These are phyloP conservation scores for Philopedon plagiatum DNA, from an alignment of 2,888 invertebrate species.

Conservation along the genomic window DNA sequence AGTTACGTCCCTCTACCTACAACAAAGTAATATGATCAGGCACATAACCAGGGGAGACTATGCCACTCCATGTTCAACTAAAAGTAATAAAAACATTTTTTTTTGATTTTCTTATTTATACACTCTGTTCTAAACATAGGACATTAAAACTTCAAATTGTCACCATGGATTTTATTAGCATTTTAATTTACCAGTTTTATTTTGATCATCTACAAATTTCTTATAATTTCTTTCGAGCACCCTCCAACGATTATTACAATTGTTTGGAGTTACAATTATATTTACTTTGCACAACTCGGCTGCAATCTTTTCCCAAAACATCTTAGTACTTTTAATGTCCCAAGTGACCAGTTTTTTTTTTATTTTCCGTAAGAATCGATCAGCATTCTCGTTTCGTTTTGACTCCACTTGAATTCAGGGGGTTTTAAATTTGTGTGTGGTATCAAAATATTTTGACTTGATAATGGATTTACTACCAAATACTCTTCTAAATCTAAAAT, in stretches of 20 bases:
- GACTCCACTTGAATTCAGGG: not conserved
- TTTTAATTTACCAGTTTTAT: conserved; percentile 31
- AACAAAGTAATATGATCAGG: not conserved
- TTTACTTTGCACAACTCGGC: conserved; percentile 3
- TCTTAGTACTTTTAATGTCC: conserved; percentile 41
- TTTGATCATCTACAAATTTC: conserved; percentile 33
- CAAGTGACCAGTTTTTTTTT: conserved; percentile 43
- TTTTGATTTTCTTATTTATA: not conserved
- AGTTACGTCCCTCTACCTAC: not conserved
- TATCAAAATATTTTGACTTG: not conserved
- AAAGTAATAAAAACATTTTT: not conserved
- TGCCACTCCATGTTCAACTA: not conserved
- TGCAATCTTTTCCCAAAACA: conserved; percentile 41
- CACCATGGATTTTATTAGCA: not conserved
- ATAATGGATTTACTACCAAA: not conserved
- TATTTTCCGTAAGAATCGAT: conserved; percentile 43
- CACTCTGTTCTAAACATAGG: too few species aligned
- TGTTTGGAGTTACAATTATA: conserved; percentile 20
- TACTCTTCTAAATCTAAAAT: not conserved
- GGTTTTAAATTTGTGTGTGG: not conserved
- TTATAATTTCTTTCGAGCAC: conserved; percentile 44
- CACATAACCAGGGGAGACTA: not conserved
- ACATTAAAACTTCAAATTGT: not conserved
- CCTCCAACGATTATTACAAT: conserved; percentile 36
- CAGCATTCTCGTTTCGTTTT: conserved; percentile 29